Base-by-base conservation (phyloP, 2,113 vertebrate species). In the Sebastes schlegelii region DNA sequence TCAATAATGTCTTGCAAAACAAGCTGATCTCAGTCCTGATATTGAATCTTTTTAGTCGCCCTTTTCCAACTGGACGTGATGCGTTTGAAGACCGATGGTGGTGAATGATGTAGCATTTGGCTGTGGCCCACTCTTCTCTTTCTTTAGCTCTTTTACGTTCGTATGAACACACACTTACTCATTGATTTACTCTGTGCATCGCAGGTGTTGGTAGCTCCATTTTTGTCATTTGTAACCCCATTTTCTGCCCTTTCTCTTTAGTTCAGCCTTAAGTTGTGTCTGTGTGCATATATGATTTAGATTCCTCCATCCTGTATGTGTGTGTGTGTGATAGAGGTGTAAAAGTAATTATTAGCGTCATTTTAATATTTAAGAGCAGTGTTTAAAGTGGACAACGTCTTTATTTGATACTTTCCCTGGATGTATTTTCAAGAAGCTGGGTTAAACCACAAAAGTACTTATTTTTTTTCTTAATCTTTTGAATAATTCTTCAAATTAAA, bases 281-380 rank as follows among this genome's bases (percentile, higher is more conserved):
- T 80, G 43, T 67, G 40, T 48, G 26, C 42, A 13, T 55, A 42
- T 64, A 19, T 69, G 46, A 73, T 62, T 65, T 72, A 34, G 19
- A n/a, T 62, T 74, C 43, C 14, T 14, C 23, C 3, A 14, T 43
- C 4, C 45, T 57, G 11, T 26, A 16, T 34, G n/a, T 40, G 42
- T 54, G 12, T 57, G 52, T 71, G 80, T 51, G 55, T 64, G 72
- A 49, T 55, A 16, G 34, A 16, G 4, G 11, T 40, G 49, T 45
- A 19, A 68, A 55, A 65, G 21, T 79, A 42, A 76, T 26, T 79
- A 54, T 54, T 65, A 63, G 67, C 0, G 9, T 55, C 17, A 19
- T 81, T 83, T 83, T 86, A 78, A 74, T 79, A 72, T 82, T 84
- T 81, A 79, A 86, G 0, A 57, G 65, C 69, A 21, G 68, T 34